These are phyloP conservation scores for Cerastoderma edule DNA, from an alignment of 2,888 invertebrate genomes.

Conservation along the genomic window DNA sequence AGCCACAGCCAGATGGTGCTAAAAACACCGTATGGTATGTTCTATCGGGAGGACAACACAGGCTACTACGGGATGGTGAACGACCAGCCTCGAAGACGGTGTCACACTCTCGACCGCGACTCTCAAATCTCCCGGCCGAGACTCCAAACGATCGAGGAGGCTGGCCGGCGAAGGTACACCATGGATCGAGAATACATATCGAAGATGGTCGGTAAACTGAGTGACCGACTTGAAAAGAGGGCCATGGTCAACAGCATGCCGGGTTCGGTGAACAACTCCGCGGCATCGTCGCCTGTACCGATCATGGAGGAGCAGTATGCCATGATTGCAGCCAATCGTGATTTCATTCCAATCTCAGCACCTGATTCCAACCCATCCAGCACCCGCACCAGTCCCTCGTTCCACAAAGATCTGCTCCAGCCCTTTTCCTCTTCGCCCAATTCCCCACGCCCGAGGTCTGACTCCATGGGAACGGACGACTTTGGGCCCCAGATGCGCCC, in stretches of 20 bases:
- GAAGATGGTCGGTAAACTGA: slow-evolving; percentile 74
- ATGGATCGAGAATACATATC: slow-evolving; percentile 78
- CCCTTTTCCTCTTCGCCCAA: slow-evolving; percentile 68
- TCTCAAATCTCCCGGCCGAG: slow-evolving; percentile 73
- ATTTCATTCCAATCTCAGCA: slow-evolving; percentile 72
- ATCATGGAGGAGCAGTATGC: slow-evolving; percentile 68
- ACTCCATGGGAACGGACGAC: slow-evolving; percentile 74
- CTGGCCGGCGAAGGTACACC: slow-evolving; percentile 73
- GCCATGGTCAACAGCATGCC: slow-evolving; percentile 75
- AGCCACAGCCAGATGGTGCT: slow-evolving; percentile 73
- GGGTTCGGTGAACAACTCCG: slow-evolving; percentile 74
- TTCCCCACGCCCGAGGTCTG: slow-evolving; percentile 72
- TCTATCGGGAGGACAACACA: slow-evolving; percentile 75
- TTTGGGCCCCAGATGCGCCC: slow-evolving; percentile 72
- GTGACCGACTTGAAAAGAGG: slow-evolving; percentile 73
- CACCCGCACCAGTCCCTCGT: slow-evolving; percentile 70
- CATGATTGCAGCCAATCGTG: slow-evolving; percentile 64
- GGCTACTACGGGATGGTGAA: slow-evolving; percentile 74
- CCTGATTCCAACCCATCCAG: slow-evolving; percentile 70
- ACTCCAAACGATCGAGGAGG: slow-evolving; percentile 77
- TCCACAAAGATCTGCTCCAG: slow-evolving; percentile 68
- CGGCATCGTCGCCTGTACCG: slow-evolving; percentile 76
- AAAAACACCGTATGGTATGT: slow-evolving; percentile 79
- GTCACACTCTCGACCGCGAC: slow-evolving; percentile 78
- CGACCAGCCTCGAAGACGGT: slow-evolving; percentile 74